Percentiles rank a stretch among this genome's conserved stretches.
These are phyloP conservation scores for Porites divaricata DNA, from an alignment of 92 coral and sea anemone genomes.

Conservation along the genomic window DNA sequence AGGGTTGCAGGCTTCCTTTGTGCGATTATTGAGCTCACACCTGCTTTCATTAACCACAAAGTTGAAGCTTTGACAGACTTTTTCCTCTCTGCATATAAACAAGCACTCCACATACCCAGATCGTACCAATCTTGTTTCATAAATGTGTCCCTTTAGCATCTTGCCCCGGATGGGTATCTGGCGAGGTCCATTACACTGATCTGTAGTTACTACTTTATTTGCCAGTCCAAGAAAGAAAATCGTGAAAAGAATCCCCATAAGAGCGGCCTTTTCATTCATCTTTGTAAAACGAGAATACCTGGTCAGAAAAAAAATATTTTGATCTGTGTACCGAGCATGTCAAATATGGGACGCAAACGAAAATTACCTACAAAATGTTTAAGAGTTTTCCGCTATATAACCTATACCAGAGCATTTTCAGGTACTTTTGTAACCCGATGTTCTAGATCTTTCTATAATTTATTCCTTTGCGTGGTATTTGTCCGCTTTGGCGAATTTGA, in stretches of 20 bases:
- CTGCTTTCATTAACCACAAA: not conserved
- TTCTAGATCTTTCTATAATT: no score
- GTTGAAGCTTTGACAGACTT: conserved; percentile 33
- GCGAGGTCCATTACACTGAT: conserved; percentile 21
- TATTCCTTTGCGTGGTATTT: no score
- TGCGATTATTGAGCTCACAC: conserved; percentile 33
- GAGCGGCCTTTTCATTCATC: not conserved
- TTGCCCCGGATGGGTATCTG: not conserved
- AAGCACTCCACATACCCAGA: conserved; percentile 15
- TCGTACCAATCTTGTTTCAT: not conserved
- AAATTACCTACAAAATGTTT: no score
- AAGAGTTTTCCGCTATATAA: no score
- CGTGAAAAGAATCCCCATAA: not conserved
- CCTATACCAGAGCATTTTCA: no score
- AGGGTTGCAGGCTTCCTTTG: conserved; percentile 32
- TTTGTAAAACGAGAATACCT: not conserved
- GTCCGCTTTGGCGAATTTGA: no score
- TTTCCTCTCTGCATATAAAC: conserved; percentile 7
- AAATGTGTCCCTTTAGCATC: conserved; percentile 24
- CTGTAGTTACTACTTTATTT: not conserved
- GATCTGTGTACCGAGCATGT: no score
- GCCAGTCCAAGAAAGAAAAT: not conserved
- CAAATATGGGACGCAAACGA: no score
- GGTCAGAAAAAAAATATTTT: not conserved
- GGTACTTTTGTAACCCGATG: no score